A percentile compares a stretch with the other conserved stretches of the same genome.
These are phyloP conservation scores for Rhabdomys pumilio DNA, from an alignment of 2,797 vertebrate species.

Conservation along the genomic window DNA sequence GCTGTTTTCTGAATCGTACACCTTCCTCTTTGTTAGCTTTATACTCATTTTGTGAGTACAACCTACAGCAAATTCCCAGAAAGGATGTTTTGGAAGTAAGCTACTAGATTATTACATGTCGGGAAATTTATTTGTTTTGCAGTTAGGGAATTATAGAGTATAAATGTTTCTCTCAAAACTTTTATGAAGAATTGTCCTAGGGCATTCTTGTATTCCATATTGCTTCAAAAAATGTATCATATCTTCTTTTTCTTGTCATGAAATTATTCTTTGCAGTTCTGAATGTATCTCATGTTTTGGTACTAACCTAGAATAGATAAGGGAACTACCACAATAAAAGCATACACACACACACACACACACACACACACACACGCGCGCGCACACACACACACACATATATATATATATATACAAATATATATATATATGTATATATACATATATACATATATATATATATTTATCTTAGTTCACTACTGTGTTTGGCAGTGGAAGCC, in stretches of 20 bases:
- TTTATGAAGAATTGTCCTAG: slow-evolving; percentile 10
- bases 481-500: background rate
- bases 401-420: no score
- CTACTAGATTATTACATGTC: slow-evolving; percentile 17
- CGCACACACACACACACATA: no score
- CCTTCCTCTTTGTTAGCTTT: background rate
- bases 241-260: background rate
- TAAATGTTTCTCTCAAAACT: slow-evolving; percentile 17
- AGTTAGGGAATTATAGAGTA: slow-evolving; percentile 9
- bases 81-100: slow-evolving; percentile 54
- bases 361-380: no score
- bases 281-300: background rate
- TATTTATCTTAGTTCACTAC: no score
- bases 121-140: slow-evolving; percentile 57
- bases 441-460: no score
- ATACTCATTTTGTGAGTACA: slow-evolving; percentile 38
- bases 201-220: background rate
- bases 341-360: no score
- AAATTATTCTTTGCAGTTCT: background rate
- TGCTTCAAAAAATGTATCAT: background rate
- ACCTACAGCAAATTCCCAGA: slow-evolving; percentile 35
- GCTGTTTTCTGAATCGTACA: background rate
- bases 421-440: no score
- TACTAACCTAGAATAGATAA: background rate
- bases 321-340: background rate